Conservation (phyloP, 1,140 invertebrate genomes). For the Drosophila ogumai region DNA sequence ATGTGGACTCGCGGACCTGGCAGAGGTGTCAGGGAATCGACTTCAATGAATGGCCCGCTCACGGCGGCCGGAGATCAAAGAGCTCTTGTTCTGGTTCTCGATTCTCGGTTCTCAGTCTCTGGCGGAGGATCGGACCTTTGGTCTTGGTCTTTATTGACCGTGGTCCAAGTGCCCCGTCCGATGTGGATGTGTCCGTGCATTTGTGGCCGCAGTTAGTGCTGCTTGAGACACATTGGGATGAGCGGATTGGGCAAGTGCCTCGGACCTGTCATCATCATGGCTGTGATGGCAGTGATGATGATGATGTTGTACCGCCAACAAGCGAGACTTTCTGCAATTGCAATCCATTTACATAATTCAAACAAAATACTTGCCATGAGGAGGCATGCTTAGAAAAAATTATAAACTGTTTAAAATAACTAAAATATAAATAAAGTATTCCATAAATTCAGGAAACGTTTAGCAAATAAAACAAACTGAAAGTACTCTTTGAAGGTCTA, state of each 20-base stretch:
- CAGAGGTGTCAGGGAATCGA: slow-evolving; percentile 42
- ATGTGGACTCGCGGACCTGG: slow-evolving; percentile 28
- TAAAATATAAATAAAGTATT: background rate
- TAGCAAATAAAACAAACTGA: background rate
- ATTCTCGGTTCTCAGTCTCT: slow-evolving; percentile 32
- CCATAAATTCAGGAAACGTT: background rate
- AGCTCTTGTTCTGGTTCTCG: slow-evolving; percentile 68
- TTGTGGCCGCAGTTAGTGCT: slow-evolving; percentile 50
- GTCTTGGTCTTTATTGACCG: slow-evolving; percentile 67
- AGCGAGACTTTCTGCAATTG: slow-evolving; percentile 37
- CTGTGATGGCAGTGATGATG: slow-evolving; percentile 9
- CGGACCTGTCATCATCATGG: slow-evolving; percentile 3
- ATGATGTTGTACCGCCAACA: slow-evolving; percentile 25
- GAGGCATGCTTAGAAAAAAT: slow-evolving; percentile 1
- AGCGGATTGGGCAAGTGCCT: slow-evolving; percentile 58
- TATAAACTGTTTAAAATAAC: no score
- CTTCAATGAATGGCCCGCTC: slow-evolving; percentile 56
- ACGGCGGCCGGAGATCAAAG: slow-evolving; percentile 63
- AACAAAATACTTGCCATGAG: background rate
- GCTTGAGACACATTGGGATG: slow-evolving; percentile 49
- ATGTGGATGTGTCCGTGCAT: slow-evolving; percentile 58
- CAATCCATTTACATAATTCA: slow-evolving; percentile 57
- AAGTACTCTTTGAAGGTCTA: background rate
- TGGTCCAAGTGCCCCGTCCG: slow-evolving; percentile 36
- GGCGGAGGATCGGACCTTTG: slow-evolving; percentile 7